Evolutionary conservation across 2,888 invertebrate genomes (phyloP), one percentile per base, ranked within the genome.

Genomic region (Xanthia togata): DNA sequence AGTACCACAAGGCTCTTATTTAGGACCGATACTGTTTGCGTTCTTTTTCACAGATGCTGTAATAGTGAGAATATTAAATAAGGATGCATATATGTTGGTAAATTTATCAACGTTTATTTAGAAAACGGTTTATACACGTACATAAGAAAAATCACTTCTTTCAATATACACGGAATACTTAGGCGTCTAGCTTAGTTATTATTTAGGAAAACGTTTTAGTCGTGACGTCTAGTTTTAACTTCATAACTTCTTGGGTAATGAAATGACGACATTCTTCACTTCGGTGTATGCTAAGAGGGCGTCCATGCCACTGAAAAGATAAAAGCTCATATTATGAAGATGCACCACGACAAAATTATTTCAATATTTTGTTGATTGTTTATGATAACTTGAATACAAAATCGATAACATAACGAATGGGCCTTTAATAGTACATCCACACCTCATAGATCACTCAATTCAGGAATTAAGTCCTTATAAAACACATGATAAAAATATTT

Each of bases 271-370:
- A 9, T 98, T 98, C 93, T 98, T 98, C 1, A 97, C 97, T 92
- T 98, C 98, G 85, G 98, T 93, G 90, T 98, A 98, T 87, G 97
- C 97, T 63, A 97, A 96, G 82, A 98, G 91, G 1, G 97, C 97
- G 86, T 98, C 97, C 84, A 97, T 96, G 64, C 98, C 98, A 86
- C 97, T 97, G 92, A 78, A 97, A 97, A 65, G n/a, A 59, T 17
- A 72, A 64, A 72, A 53, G 14, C 12, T 17, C 1, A 38, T 9
- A 20, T 73, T 53, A 53, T 2, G 44, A 44, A 44, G 4, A 44
- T 44, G 20, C 12, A 57, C 4, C 5, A 53, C 8, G 1, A 38
- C 23, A 9, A 59, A 59, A 23, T 26, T n/a, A 47, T 26, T 6
- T 6, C 5, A n/a, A 35, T 2, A 0, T 41, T 31, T 41, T 4